A percentile compares a stretch with the other conserved stretches of the same genome.
Evolutionary conservation across 2,888 invertebrate genomes (phyloP).

Genomic region (Dorcus hopei): DNA sequence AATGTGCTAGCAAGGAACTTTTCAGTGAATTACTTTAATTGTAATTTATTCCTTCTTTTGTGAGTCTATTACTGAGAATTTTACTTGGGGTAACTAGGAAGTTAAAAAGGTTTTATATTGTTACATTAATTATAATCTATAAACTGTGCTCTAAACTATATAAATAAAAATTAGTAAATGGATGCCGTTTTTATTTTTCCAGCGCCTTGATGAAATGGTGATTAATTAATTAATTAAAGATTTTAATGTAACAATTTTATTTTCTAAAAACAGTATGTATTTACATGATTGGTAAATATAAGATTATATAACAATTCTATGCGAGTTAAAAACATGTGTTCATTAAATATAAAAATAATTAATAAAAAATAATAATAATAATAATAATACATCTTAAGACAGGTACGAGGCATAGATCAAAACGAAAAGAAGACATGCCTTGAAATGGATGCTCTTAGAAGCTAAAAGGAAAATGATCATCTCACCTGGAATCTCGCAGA

Average conservation of each 20-base stretch:
- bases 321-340: slow-evolving; percentile 14
- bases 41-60: too few species aligned
- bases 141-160: too few species aligned
- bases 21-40: too few species aligned
- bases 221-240: too few species aligned
- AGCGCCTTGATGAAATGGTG: too few species aligned
- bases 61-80: too few species aligned
- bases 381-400: slow-evolving; percentile 10
- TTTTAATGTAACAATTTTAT: slow-evolving; percentile 2
- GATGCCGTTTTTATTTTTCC: too few species aligned
- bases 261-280: slow-evolving; percentile 15
- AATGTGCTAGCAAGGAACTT: too few species aligned
- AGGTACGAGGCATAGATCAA: slow-evolving; percentile 16
- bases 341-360: slow-evolving; percentile 15
- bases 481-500: not conserved
- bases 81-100: too few species aligned
- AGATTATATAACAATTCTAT: slow-evolving; percentile 6
- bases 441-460: not conserved
- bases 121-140: too few species aligned
- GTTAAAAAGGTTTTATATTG: too few species aligned
- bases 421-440: not conserved
- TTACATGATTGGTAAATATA: slow-evolving; percentile 10
- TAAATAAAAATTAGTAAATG: too few species aligned
- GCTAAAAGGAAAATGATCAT: not conserved
- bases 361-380: slow-evolving; percentile 3